Evolutionary conservation across 1,140 invertebrate species (phyloP), one percentile per base, ranked within the genome.

Genomic region (Anoplolepis gracilipes): DNA sequence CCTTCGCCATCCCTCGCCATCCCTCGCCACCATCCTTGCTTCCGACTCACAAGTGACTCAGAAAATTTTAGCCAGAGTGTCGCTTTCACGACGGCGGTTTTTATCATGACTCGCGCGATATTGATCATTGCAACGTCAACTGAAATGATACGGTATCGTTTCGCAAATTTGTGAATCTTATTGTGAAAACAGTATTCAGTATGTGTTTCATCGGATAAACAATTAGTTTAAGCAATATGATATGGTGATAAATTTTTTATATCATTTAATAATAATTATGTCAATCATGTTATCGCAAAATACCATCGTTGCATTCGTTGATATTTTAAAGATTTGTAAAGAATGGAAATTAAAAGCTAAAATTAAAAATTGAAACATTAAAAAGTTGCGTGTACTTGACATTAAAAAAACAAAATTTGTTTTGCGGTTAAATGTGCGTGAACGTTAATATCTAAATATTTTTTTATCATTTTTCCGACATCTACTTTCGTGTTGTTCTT

Each of bases 51-150:
- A 73, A 82, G 53, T 82, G 78, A 82, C 78, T 73, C 78, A 72
- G 78, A 82, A 73, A 73, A 72, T 82, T 82, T 82, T 59, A 59
- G 25, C 36, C 1, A n/a, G 36, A 39, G 49, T 42, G 78, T 82
- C 42, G 59, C 53, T 73, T 82, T 28, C 36, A 73, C 67, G 67
- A 72, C 65, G 59, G 36, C 28, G 53, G 67, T 73, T 82, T 82
- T 82, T 72, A 72, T 81, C 25, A 36, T 81, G 65, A 81, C 65
- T 81, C 78, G 65, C 78, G 78, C 36, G 53, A 57, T 81, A 81
- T 81, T 67, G 78, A 81, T 81, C 78, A 81, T 28, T 67, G 53
- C 30, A 81, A 53, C 78, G 65, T 81, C 65, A 81, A 36, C 33
- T 59, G 53, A 46, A 81, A 70, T 25, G 25, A 28, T 67, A 28